Base-by-base conservation (phyloP, 2,888 invertebrate species). In the Orthosia incerta region DNA sequence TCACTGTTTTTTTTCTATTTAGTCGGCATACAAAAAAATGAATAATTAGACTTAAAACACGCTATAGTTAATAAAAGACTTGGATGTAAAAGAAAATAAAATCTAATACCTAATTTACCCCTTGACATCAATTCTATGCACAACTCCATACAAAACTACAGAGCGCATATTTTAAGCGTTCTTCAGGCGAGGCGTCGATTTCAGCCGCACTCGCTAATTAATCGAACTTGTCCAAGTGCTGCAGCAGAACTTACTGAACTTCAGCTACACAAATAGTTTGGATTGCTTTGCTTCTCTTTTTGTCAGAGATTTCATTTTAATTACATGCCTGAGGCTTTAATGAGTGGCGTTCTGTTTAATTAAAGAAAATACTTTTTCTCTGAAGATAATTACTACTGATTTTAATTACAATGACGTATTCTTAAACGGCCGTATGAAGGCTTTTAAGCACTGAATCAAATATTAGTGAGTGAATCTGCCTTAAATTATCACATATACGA, bases 141-240 rank as follows among this genome's bases (percentile, higher is more conserved):
- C 16, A n/a, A 67, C 15, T 63, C 7, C 45, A 62, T 23, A 62
- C 20, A 59, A 31, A 65, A 70, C 59, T 82, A n/a, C 12, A 3
- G 79, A 55, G 55, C 13, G 31, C 26, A 60, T 64, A 31, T 46
- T 56, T 60, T 23, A 63, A 50, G 55, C 26, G 20, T 11, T 39
- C 7, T 26, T 16, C 51, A 53, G 45, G 0, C 51, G 26, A 66
- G 65, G 75, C 80, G 80, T 80, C 74, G 66, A 79, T 83, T 63
- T 60, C 73, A 60, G 26, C 51, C 59, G 65, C 62, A 80, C 53
- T 63, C 62, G 60, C 73, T 84, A 84, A 84, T 86, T 84, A 84
- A 84, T 86, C 62, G 77, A 86, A 84, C 68, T 84, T 73, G 63
- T 61, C 53, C 66, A 72, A 73, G 81, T 63, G 39, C 73, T 71